These are phyloP conservation scores for Carapus acus DNA, from an alignment of 2,797 vertebrate species.

Conservation along the genomic window DNA sequence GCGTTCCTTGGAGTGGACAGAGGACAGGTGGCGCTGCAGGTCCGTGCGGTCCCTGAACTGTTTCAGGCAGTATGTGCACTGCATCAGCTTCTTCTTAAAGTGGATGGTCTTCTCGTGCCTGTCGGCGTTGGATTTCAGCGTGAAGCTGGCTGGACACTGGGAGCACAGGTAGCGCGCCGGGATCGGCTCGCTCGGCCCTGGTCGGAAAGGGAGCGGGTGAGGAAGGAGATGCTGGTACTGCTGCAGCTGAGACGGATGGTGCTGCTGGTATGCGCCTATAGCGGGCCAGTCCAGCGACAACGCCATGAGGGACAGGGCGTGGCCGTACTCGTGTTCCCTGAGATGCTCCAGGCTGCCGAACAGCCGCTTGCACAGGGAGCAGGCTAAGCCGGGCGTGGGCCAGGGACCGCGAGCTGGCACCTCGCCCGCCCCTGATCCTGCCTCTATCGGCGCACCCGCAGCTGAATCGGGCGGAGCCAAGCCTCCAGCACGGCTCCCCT, in stretches of 20 bases:
- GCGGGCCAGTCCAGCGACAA: conserved; percentile 65
- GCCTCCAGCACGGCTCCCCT: conserved; percentile 57
- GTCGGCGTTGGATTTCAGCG: conserved; percentile 80
- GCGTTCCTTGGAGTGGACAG: conserved; percentile 69
- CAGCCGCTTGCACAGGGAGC: conserved; percentile 79
- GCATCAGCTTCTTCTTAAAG: conserved; percentile 80
- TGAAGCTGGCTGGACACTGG: conserved; percentile 79
- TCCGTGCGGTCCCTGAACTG: conserved; percentile 77
- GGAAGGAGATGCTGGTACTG: conserved; percentile 44
- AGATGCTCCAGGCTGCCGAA: conserved; percentile 73
- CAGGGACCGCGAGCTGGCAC: conserved; percentile 58
- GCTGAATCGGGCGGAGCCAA: conserved; percentile 48
- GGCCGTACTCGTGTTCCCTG: conserved; percentile 72
- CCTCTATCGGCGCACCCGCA: conserved; percentile 51
- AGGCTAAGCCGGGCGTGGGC: conserved; percentile 64
- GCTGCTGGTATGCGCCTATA: conserved; percentile 35
- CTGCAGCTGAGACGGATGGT: conserved; percentile 34
- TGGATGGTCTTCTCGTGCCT: conserved; percentile 79
- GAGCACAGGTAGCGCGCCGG: conserved; percentile 76
- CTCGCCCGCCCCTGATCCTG: conserved; percentile 44
- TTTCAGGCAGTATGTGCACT: conserved; percentile 71
- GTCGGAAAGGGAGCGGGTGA: conserved; percentile 48
- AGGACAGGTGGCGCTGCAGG: conserved; percentile 71
- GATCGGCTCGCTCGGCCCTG: conserved; percentile 22
- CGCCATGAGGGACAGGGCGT: conserved; percentile 69